phyloP scores from a whole-genome alignment of 2,888 invertebrate species.

The Chloroclysta siterata region DNA sequence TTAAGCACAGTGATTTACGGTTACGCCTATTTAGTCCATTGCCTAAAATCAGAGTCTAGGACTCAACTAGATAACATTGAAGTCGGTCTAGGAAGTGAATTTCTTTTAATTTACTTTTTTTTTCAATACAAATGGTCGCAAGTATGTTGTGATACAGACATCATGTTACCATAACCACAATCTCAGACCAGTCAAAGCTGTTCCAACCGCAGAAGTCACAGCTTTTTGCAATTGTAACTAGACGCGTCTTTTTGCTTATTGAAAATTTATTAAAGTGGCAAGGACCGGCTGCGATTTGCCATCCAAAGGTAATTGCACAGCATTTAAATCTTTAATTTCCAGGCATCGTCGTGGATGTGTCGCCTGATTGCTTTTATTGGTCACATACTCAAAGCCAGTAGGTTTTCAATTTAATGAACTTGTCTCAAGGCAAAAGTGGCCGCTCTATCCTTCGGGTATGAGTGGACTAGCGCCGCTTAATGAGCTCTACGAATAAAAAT shows the following conservation, averaged over 20 bases:
- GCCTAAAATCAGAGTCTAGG: too few relatives aligned
- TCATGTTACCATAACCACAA: conserved; percentile 19
- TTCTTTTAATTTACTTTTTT: neutral
- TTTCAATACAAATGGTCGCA: neutral
- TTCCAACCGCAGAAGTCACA: conserved; percentile 19
- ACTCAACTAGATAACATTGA: too few relatives aligned
- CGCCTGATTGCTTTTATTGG: conserved; percentile 64
- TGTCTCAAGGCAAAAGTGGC: conserved; percentile 51
- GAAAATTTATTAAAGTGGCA: conserved; percentile 65
- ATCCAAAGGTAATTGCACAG: conserved; percentile 68
- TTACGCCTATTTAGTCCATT: neutral
- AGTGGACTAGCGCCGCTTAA: conserved; percentile 49
- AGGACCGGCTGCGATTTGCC: conserved; percentile 65
- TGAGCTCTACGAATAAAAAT: conserved; percentile 55
- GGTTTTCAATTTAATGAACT: conserved; percentile 65
- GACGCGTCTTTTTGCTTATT: conserved; percentile 61
- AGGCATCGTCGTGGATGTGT: conserved; percentile 60
- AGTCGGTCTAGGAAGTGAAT: neutral
- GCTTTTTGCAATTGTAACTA: conserved; percentile 20
- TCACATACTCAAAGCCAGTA: conserved; percentile 43
- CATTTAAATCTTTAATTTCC: conserved; percentile 70
- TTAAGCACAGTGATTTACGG: conserved; percentile 6
- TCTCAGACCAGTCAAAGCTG: conserved; percentile 20
- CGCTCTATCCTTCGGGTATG: conserved; percentile 47
- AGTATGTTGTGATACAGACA: conserved; percentile 13